A percentile compares a stretch with the other conserved stretches of the same genome.
phyloP scores from a whole-genome alignment of 2,113 vertebrate species.

The Chamaetylas fuelleborni region DNA sequence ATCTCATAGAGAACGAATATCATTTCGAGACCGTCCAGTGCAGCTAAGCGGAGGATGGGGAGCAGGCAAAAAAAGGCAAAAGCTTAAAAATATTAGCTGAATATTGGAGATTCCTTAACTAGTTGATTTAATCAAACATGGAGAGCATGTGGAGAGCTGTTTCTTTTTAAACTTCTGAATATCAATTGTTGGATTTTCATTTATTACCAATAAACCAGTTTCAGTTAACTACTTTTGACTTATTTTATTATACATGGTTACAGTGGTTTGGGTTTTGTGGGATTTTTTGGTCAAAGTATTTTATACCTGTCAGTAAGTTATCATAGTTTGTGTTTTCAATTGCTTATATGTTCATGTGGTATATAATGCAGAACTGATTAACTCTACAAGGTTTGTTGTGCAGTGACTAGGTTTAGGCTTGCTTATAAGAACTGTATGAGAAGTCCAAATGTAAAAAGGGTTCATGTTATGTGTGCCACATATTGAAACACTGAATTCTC shows the following conservation, averaged over 20 bases:
- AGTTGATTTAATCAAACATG: background rate
- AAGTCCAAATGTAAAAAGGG: background rate
- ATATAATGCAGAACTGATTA: conserved; percentile 11
- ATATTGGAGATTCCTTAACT: background rate
- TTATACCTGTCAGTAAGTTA: conserved; percentile 48
- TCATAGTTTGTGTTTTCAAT: conserved; percentile 25
- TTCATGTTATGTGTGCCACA: background rate
- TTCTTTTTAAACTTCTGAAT: conserved; percentile 53
- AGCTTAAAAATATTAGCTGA: conserved; percentile 54
- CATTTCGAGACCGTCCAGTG: conserved; percentile 84
- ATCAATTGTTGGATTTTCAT: background rate
- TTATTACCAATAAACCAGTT: conserved; percentile 23
- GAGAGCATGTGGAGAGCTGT: background rate
- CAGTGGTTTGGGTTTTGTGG: conserved; percentile 1
- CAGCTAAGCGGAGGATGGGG: conserved; percentile 90
- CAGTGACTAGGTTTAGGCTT: background rate
- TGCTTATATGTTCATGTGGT: conserved; percentile 3
- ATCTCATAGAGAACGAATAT: conserved; percentile 81
- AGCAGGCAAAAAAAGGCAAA: conserved; percentile 84
- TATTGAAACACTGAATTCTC: background rate
- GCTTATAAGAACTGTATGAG: background rate
- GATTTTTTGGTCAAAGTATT: conserved; percentile 18
- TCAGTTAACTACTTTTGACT: conserved; percentile 15
- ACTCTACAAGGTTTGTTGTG: background rate
- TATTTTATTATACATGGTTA: conserved; percentile 37